These are phyloP conservation scores for Clunio marinus DNA, from an alignment of 2,888 invertebrate species.

Conservation along the genomic window DNA sequence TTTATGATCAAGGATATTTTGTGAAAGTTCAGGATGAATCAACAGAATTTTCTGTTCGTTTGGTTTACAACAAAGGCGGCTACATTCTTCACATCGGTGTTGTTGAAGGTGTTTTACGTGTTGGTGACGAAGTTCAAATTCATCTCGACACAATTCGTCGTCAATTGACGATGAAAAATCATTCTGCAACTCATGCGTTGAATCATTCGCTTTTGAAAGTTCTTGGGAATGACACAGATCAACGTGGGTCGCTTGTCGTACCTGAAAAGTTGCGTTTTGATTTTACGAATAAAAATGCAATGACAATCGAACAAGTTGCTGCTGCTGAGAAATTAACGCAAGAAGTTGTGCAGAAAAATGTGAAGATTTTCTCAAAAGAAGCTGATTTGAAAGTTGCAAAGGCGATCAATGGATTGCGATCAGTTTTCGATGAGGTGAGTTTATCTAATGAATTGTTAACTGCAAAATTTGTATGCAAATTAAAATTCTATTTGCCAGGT, in stretches of 20 bases:
- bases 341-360: constrained; percentile 69
- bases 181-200: constrained; percentile 94
- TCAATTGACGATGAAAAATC: constrained; percentile 95
- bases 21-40: constrained; percentile 77
- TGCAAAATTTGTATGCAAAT: neutral
- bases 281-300: constrained; percentile 90
- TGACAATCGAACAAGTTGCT: constrained; percentile 84
- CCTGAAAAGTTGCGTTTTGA: constrained; percentile 96
- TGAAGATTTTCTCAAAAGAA: constrained; percentile 82
- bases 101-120: constrained; percentile 74
- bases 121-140: constrained; percentile 79
- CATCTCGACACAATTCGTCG: constrained; percentile 81
- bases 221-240: constrained; percentile 86
- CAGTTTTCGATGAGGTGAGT: constrained; percentile 89
- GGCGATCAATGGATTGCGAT: constrained; percentile 85
- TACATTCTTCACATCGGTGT: constrained; percentile 92
- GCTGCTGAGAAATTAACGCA: constrained; percentile 77
- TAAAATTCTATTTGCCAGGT: constrained; percentile 50
- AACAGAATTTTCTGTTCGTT: constrained; percentile 86
- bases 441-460: neutral
- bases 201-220: constrained; percentile 91
- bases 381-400: constrained; percentile 80
- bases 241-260: constrained; percentile 94
- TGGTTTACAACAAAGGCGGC: constrained; percentile 92
- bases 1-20: constrained; percentile 91